Conservation (phyloP, 1,140 invertebrate species). For the Drosophila littoralis region DNA sequence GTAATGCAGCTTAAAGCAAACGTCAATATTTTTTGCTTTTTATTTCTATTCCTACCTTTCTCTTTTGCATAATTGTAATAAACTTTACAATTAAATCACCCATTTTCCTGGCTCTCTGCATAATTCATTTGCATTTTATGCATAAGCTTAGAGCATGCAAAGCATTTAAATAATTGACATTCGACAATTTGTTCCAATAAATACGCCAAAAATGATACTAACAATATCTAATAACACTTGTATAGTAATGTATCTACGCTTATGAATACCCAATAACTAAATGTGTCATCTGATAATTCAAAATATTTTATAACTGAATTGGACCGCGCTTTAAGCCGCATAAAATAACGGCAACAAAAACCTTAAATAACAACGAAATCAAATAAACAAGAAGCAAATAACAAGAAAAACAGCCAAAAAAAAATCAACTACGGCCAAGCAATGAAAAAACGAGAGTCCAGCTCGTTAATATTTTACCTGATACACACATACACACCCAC, state of each 20-base stretch:
- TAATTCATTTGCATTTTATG: conserved; percentile 43
- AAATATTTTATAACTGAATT: conserved; percentile 62
- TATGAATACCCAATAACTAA: conserved; percentile 25
- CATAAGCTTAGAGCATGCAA: conserved; percentile 39
- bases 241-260: background rate
- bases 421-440: conserved; percentile 15
- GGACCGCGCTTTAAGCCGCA: conserved; percentile 35
- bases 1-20: conserved; percentile 7
- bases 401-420: conserved; percentile 10
- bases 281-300: conserved; percentile 40
- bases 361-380: conserved; percentile 12
- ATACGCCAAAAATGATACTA: conserved; percentile 1
- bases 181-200: conserved; percentile 59
- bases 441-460: conserved; percentile 40
- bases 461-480: conserved; percentile 75
- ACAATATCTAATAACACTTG: conserved; percentile 6
- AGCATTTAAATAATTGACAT: conserved; percentile 49
- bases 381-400: background rate
- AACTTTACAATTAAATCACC: conserved; percentile 51
- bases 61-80: conserved; percentile 34
- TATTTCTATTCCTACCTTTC: no score
- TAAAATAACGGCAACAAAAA: conserved; percentile 26
- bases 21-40: background rate
- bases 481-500: conserved; percentile 26
- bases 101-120: conserved; percentile 37